Base-by-base conservation (phyloP, 2,113 vertebrate genomes). In the Notothenia rossii region DNA sequence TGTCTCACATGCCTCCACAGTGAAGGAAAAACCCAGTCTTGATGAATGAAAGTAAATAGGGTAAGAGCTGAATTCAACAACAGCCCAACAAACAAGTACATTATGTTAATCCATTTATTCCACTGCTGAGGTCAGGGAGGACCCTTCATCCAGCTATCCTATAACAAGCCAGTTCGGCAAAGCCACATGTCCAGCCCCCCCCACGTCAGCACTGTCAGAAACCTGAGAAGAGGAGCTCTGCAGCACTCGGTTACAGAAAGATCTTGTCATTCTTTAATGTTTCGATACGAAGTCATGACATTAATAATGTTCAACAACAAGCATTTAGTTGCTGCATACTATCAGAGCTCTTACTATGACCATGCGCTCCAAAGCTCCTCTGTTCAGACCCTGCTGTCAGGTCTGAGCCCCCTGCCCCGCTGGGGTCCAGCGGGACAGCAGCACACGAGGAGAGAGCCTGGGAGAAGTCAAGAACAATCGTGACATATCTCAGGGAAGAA, bases 401-500 rank as follows among this genome's bases (percentile, higher is more conserved):
- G 36, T 40, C 36, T 40, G 49, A 14, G 49, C 7, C 18, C 8
- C 18, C 2, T 3, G 10, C 64, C 13, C 54, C 29, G 69, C 45
- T 13, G 40, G 46, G 66, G 48, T 46, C 76, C 48, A 62, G 75
- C 71, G 60, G 15, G 54, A 72, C 48, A 62, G 75, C 71, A 63
- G 15, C 50, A 74, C 87, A 71, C 75, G 55, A 85, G 72, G 71
- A 71, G 74, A 72, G 40, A 63, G 66, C 56, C 66, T 49, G 22
- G 53, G 29, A 12, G 49, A 55, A 77, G 63, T 54, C 46, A 51
- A 80, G 18, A 67, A 43, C 40, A 72, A 67, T 60, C 45, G 53
- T n/a, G 7, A 56, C 66, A 48, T 20, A 85, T 88, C 90, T 93
- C 92, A 93, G 92, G 89, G 89, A 92, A 78, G 55, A 88, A 84